phyloP scores from a whole-genome alignment of 2,797 vertebrate genomes.

The Buceros bicornis region DNA sequence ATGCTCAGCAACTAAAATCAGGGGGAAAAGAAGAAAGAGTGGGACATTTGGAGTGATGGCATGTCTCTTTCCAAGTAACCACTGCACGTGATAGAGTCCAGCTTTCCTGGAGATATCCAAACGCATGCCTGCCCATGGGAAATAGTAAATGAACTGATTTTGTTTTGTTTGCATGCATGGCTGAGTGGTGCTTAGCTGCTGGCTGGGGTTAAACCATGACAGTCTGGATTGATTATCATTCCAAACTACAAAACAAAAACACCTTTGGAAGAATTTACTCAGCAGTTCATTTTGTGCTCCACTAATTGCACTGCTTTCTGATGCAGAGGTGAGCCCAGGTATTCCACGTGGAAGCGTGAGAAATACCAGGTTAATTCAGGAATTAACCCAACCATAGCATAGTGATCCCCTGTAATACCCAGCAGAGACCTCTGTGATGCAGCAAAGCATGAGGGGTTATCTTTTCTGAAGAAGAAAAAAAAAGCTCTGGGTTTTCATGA shows the following conservation, averaged over 20 bases:
- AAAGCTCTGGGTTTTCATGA: neutral
- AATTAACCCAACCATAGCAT: neutral
- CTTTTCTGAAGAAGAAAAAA: neutral
- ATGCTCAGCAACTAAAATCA: neutral
- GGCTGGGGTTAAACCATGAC: neutral
- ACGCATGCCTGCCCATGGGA: neutral
- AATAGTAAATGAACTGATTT: neutral
- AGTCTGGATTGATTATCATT: neutral
- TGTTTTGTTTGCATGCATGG: rapidly evolving
- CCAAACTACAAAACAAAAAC: neutral
- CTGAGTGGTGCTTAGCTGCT: neutral
- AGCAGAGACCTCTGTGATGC: neutral
- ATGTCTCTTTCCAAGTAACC: neutral
- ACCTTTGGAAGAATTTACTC: neutral
- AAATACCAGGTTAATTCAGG: neutral
- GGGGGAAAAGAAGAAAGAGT: rapidly evolving
- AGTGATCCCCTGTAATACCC: neutral
- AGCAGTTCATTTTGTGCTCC: neutral
- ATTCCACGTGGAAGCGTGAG: neutral
- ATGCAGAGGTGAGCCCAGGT: neutral
- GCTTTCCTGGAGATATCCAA: neutral
- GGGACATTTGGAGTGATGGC: neutral
- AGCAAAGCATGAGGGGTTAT: neutral
- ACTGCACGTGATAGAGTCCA: rapidly evolving
- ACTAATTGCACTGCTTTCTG: neutral